phyloP scores from a whole-genome alignment of 1,140 invertebrate species.

The Saccostrea cuccullata region DNA sequence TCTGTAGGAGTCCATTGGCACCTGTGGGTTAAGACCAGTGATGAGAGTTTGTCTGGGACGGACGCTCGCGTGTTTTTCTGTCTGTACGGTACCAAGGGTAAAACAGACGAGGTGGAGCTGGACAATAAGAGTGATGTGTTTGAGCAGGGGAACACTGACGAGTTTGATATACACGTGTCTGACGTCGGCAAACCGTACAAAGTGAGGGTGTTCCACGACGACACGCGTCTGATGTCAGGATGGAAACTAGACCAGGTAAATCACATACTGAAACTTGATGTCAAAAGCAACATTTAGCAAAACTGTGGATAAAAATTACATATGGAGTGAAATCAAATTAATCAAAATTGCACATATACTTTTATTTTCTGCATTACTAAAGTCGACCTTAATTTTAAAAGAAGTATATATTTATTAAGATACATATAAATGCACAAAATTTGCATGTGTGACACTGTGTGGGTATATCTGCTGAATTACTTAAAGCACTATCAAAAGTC shows the following conservation, averaged over 20 bases:
- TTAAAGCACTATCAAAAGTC: too few relatives aligned
- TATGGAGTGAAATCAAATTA: too few relatives aligned
- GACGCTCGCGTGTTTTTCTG: constrained; percentile 73
- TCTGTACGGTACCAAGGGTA: constrained; percentile 75
- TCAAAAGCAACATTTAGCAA: background rate
- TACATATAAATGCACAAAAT: too few relatives aligned
- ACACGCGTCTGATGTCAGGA: constrained; percentile 70
- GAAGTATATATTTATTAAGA: too few relatives aligned
- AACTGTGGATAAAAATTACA: too few relatives aligned
- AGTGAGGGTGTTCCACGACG: constrained; percentile 77
- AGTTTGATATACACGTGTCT: constrained; percentile 76
- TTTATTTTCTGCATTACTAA: too few relatives aligned
- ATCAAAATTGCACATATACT: too few relatives aligned
- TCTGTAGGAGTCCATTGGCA: constrained; percentile 75
- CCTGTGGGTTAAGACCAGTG: constrained; percentile 74
- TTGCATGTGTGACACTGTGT: too few relatives aligned
- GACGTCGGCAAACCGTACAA: constrained; percentile 73
- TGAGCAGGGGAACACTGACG: constrained; percentile 77
- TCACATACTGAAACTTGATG: constrained; percentile 54
- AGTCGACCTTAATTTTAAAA: too few relatives aligned
- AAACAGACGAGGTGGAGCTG: constrained; percentile 66
- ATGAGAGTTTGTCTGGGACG: constrained; percentile 74
- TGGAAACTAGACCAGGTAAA: constrained; percentile 78
- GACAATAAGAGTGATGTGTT: constrained; percentile 76
- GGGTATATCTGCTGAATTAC: too few relatives aligned